phyloP scores from a whole-genome alignment of 2,113 vertebrate species.

The Cisticola juncidis region DNA sequence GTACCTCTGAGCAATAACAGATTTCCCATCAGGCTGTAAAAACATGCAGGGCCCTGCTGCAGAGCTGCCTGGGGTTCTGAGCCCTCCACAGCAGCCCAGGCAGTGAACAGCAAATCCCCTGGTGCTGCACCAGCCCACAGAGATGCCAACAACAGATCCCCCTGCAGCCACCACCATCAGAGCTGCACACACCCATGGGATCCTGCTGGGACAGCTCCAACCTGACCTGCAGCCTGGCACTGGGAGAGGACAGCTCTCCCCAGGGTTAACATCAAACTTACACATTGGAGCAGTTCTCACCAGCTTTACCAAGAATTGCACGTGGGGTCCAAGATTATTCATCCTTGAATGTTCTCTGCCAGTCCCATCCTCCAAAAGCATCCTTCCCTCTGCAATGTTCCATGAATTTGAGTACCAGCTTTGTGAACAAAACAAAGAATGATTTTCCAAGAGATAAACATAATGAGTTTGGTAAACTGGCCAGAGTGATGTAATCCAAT shows the following conservation, averaged over 20 bases:
- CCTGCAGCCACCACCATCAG: background rate
- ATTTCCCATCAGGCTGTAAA: background rate
- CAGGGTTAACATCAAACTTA: background rate
- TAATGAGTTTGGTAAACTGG: background rate
- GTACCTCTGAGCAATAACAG: background rate
- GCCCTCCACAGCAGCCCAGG: background rate
- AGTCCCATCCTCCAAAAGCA: background rate
- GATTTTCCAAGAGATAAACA: background rate
- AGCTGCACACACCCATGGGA: background rate
- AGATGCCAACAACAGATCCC: background rate
- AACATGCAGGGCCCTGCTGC: background rate
- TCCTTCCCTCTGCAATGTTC: background rate
- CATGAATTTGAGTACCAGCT: background rate
- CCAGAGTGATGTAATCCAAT: background rate
- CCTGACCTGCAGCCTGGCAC: background rate
- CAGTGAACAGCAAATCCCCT: background rate
- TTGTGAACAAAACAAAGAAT: background rate
- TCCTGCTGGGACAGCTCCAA: background rate
- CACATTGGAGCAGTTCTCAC: background rate
- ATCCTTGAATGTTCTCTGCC: background rate
- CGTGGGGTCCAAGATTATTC: background rate
- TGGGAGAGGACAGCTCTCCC: background rate
- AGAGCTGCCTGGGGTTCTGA: background rate
- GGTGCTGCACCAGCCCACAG: background rate
- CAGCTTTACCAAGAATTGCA: background rate